Evolutionary conservation across 2,113 vertebrate species (phyloP).

Genomic region (Prionailurus viverrinus): DNA sequence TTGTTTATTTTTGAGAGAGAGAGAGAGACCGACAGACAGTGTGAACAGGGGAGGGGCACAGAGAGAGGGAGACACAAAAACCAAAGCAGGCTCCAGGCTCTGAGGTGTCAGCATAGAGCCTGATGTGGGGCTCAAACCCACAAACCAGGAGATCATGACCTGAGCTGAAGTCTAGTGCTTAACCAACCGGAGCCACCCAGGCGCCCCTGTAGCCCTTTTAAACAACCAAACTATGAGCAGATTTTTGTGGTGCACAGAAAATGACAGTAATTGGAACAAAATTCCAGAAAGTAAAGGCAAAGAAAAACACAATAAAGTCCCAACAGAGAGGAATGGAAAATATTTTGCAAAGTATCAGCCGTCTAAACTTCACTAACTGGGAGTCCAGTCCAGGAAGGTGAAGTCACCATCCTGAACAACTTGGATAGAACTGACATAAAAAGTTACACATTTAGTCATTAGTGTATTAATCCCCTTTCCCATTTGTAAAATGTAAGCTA

Average conservation of each 20-base stretch:
- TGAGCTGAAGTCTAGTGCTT: too few relatives aligned
- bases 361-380: neutral
- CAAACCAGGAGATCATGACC: too few relatives aligned
- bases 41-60: too few relatives aligned
- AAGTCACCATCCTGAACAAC: neutral
- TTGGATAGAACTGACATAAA: neutral
- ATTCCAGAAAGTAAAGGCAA: constrained; percentile 19
- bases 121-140: too few relatives aligned
- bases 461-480: constrained; percentile 17
- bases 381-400: neutral
- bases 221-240: constrained; percentile 3
- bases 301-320: constrained; percentile 26
- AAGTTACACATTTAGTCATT: constrained; percentile 39
- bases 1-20: too few relatives aligned
- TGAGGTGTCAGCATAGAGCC: too few relatives aligned
- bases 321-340: constrained; percentile 31
- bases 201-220: neutral
- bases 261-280: neutral
- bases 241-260: neutral
- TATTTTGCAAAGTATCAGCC: neutral
- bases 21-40: too few relatives aligned
- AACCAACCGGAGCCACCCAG: too few relatives aligned
- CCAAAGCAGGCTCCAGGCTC: too few relatives aligned
- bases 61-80: too few relatives aligned
- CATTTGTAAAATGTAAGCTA: neutral